Evolutionary conservation across 2,888 invertebrate species (phyloP), one percentile per base, ranked within the genome.

Genomic region (Leptothorax acervorum): DNA sequence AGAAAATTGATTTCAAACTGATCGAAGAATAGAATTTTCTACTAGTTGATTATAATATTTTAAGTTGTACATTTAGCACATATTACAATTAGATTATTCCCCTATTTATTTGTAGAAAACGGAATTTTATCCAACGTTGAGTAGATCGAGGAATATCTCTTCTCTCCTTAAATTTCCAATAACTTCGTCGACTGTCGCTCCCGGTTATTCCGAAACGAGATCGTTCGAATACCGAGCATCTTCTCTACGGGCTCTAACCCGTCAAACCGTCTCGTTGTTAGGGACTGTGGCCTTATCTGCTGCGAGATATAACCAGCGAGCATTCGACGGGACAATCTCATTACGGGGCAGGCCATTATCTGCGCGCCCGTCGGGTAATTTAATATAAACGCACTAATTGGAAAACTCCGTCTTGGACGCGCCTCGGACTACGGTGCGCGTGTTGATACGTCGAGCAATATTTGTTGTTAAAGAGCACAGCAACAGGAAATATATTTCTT

Each of bases 341-440:
- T 91, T 92, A 90, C 85, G 87, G 84, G 85, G 85, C 85, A 88
- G 86, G 87, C 91, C 90, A 92, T 92, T 92, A 93, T 92, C 92
- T 83, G 88, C 87, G 82, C 85, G 89, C 90, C 83, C 89, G 88
- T 78, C 85, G 88, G 89, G 88, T 92, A 91, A 93, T 93, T 92
- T 90, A 92, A 92, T 92, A 91, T 90, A 91, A 91, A 92, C 89
- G 91, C 88, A 90, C 89, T 92, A 92, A 92, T 93, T 93, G 92
- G 91, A 90, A 92, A 93, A 92, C 90, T 93, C 90, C 83, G 87
- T 84, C 87, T 88, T 86, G 89, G 86, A 90, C 88, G 88, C 85
- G 87, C 84, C 85, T 86, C 85, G 85, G 73, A 88, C 85, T 85
- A 85, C 86, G 73, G 60, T 82, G 62, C 31, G 73, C 62, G 48